These are phyloP conservation scores for Popillia japonica DNA, from an alignment of 1,140 invertebrate species.

Conservation along the genomic window DNA sequence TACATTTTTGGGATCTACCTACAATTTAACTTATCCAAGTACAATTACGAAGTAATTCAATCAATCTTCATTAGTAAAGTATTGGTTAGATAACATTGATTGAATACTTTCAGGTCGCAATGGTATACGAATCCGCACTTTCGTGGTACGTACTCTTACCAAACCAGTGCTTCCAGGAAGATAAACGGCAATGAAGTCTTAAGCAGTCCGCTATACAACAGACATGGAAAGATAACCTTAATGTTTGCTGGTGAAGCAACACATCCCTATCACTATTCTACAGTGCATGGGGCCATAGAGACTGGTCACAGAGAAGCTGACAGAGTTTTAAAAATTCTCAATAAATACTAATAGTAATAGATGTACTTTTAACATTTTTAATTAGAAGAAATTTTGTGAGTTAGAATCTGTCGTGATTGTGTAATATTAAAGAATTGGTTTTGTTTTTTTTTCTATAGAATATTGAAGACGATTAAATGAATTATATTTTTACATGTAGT, in stretches of 20 bases:
- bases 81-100: not conserved
- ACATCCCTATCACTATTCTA: constrained; percentile 64
- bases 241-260: constrained; percentile 62
- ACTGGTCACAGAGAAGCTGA: constrained; percentile 66
- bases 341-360: not conserved
- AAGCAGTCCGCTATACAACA: constrained; percentile 43
- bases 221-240: constrained; percentile 43
- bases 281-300: constrained; percentile 71
- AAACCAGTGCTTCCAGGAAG: constrained; percentile 38
- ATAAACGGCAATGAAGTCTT: constrained; percentile 38
- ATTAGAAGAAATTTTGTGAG: no score
- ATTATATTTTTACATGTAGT: no score
- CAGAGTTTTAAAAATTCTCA: constrained; percentile 56
- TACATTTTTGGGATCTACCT: constrained; percentile 43
- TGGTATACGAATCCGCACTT: constrained; percentile 46
- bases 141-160: constrained; percentile 45
- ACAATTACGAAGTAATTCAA: constrained; percentile 39
- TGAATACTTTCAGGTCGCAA: constrained; percentile 36
- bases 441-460: no score
- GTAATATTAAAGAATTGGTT: no score
- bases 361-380: not conserved
- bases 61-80: constrained; percentile 21
- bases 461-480: no score
- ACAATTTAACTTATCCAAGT: constrained; percentile 40
- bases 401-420: no score